These are phyloP conservation scores for Cavia porcellus DNA, from an alignment of 2,113 vertebrate species.

Conservation along the genomic window DNA sequence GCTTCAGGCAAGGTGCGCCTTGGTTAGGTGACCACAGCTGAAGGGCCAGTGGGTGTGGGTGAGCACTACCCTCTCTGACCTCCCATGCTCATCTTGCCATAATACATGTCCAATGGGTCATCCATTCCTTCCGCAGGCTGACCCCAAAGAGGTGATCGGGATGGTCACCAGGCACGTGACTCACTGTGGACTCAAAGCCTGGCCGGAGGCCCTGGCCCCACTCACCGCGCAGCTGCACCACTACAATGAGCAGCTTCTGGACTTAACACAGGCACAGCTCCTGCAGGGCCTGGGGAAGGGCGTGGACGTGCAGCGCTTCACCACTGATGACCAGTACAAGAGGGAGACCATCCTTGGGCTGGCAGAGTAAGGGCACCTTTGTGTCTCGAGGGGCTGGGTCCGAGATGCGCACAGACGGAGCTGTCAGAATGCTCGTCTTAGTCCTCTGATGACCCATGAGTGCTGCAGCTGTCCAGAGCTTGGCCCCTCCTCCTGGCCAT, in stretches of 20 bases:
- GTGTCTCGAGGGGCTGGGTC: neutral
- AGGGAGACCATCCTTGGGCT: slow-evolving; percentile 97
- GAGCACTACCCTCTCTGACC: neutral
- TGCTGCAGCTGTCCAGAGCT: neutral
- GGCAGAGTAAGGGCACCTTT: slow-evolving; percentile 91
- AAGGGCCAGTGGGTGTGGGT: too few relatives aligned
- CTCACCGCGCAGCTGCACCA: slow-evolving; percentile 91
- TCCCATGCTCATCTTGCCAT: neutral
- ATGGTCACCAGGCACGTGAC: slow-evolving; percentile 93
- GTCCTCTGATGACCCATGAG: neutral
- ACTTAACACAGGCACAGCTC: slow-evolving; percentile 96
- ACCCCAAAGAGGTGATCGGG: slow-evolving; percentile 94
- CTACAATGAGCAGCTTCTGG: slow-evolving; percentile 95
- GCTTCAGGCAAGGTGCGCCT: neutral
- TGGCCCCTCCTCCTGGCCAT: neutral
- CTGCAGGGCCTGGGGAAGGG: slow-evolving; percentile 95
- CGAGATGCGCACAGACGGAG: slow-evolving; percentile 26
- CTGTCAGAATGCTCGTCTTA: slow-evolving; percentile 5
- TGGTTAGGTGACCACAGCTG: neutral
- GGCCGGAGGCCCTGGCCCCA: slow-evolving; percentile 90
- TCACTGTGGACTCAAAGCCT: slow-evolving; percentile 80
- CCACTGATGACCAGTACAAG: slow-evolving; percentile 94
- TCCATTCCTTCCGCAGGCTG: slow-evolving; percentile 85
- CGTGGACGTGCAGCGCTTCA: slow-evolving; percentile 96
- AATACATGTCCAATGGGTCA: neutral